Base-by-base conservation (phyloP, 2,888 invertebrate species). In the Ectemnius continuus region DNA sequence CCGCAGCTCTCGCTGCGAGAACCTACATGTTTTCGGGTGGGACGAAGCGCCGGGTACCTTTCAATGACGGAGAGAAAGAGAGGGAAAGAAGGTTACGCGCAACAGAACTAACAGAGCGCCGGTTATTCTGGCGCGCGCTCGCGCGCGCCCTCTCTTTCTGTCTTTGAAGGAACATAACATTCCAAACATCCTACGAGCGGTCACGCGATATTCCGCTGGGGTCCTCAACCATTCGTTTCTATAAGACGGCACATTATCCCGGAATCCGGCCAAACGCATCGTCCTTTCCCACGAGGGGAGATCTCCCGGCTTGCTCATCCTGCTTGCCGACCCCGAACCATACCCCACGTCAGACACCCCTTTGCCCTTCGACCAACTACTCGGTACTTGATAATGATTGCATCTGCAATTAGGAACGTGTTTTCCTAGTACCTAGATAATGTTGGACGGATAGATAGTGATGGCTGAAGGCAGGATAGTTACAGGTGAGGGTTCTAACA, bases 161-260 rank as follows among this genome's bases (percentile, higher is more conserved):
- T 23, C 2, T 2, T 23, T 23, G 2, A 11, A 8, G 36, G 52
- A 14, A 13, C 52, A 75, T 81, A 83, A 84, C 84, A 84, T 84
- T 84, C 84, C 84, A 78, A 83, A 78, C 84, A 83, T 84, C 84
- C 80, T 78, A 84, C 83, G 80, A 84, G 72, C 76, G 84, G 84
- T 84, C 84, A 84, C 84, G 84, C 84, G 81, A 84, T 84, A 83
- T 83, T 80, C 78, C 71, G 16, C 72, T 77, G 73, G 77, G 76
- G 73, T 80, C 75, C 80, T 67, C 70, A 48, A 78, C 70, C 79
- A 80, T 80, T 83, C 82, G 77, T 76, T 82, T 76, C 80, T 81
- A 77, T 80, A 83, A 70, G 75, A 74, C 76, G 78, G 67, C 78
- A 75, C 78, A 82, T 78, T 82, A 80, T 82, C 78, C 80, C 75